phyloP scores from a whole-genome alignment of 2,888 invertebrate genomes.

The Cataglyphis albicans region DNA sequence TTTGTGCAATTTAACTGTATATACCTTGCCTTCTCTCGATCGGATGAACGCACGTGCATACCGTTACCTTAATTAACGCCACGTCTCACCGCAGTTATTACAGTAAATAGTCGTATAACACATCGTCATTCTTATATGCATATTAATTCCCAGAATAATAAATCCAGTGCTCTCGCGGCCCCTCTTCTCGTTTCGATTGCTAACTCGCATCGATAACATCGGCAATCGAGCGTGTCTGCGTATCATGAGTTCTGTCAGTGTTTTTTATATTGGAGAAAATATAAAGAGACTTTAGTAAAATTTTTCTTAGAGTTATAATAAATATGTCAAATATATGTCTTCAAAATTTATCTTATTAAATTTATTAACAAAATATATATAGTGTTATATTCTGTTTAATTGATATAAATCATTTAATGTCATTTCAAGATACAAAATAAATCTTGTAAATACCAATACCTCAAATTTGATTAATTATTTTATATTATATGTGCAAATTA shows the following conservation, averaged over 20 bases:
- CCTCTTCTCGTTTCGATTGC: slow-evolving; percentile 14
- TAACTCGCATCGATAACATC: slow-evolving; percentile 36
- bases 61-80: slow-evolving; percentile 56
- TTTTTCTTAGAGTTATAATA: slow-evolving; percentile 5
- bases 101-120: slow-evolving; percentile 51
- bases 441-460: background rate
- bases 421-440: background rate
- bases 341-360: background rate
- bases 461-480: background rate
- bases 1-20: slow-evolving; percentile 53
- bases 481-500: background rate
- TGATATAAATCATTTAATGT: background rate
- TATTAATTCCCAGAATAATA: slow-evolving; percentile 57
- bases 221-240: slow-evolving; percentile 30
- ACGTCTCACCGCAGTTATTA: slow-evolving; percentile 47
- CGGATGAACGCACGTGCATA: slow-evolving; percentile 46
- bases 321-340: background rate
- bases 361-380: background rate
- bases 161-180: slow-evolving; percentile 34
- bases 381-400: background rate
- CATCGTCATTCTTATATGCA: slow-evolving; percentile 48
- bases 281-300: background rate
- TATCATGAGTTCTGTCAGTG: background rate
- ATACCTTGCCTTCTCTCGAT: slow-evolving; percentile 31
- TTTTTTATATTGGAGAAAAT: background rate